Base-by-base conservation (phyloP, 2,888 invertebrate genomes). In the Cerastoderma edule region DNA sequence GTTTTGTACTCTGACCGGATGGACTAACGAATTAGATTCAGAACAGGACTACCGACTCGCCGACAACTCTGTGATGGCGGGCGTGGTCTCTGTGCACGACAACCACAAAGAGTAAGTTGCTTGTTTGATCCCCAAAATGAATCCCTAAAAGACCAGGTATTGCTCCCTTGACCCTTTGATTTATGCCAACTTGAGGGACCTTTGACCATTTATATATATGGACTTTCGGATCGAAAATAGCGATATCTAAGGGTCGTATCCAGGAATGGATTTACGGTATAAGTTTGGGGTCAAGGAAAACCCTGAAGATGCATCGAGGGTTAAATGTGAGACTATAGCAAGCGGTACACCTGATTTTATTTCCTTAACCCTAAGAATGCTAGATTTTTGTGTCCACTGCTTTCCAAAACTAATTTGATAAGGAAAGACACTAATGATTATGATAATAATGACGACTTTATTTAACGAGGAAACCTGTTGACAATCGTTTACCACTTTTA, bases 1-100 rank as follows among this genome's bases (percentile, higher is more conserved):
- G 2, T 32, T 53, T 35, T 67, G 67, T 33, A 28, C 5, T 2
- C 6, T n/a, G 6, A 33, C 32, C 13, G 50, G 67, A 32, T 67
- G 67, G 67, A 67, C 67, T 10, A 67, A 67, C 30, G 24, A 32
- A 10, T 67, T 13, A 1, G 67, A 67, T 35, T 19, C 33, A 46
- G 10, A 13, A n/a, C 67, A 67, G 22, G 24, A 67, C 33, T 67
- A 33, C 28, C 30, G 8, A 2, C 19, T 53, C 13, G 53, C 67
- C 10, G n/a, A 1, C 3, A 27, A 24, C 22, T 6, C 16, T 2
- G 67, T 53, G 3, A 33, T 67, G 53, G 53, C 50, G 27, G 67
- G 67, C 16, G 32, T 53, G 2, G 13, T 24, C 2, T 67, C 67
- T 32, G 13, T 33, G 35, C 67, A 67, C 28, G 33, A 67, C 33